phyloP scores from a whole-genome alignment of 2,888 invertebrate species.

The Idaea biselata region DNA sequence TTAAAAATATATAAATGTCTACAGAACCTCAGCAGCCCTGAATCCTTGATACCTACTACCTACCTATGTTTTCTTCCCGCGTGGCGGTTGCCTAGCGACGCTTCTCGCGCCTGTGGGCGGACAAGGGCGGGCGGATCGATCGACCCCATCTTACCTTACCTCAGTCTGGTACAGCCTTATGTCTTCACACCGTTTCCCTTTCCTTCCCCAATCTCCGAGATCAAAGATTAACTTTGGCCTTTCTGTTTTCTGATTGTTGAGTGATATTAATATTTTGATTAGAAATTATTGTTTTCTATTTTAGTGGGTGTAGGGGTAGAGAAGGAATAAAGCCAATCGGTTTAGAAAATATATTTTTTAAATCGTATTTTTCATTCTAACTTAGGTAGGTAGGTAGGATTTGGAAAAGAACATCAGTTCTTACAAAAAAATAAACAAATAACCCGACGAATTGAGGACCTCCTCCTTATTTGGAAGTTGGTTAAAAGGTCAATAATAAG shows the following conservation, averaged over 20 bases:
- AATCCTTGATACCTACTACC: background rate
- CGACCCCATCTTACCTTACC: constrained; percentile 67
- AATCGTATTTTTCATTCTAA: too few relatives aligned
- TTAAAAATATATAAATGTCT: too few relatives aligned
- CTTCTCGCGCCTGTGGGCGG: constrained; percentile 29
- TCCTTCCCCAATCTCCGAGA: constrained; percentile 23
- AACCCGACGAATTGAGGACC: too few relatives aligned
- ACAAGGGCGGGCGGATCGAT: constrained; percentile 83
- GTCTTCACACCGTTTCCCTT: constrained; percentile 34
- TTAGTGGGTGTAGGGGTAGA: background rate
- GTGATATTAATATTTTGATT: background rate
- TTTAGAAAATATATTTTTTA: background rate
- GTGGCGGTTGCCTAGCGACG: constrained; percentile 74
- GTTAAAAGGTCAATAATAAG: too few relatives aligned
- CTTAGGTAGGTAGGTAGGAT: too few relatives aligned
- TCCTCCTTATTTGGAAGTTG: too few relatives aligned
- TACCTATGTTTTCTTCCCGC: constrained; percentile 40
- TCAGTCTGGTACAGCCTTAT: too few relatives aligned
- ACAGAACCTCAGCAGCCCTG: too few relatives aligned
- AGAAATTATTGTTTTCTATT: background rate
- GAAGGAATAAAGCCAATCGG: background rate
- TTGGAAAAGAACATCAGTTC: too few relatives aligned
- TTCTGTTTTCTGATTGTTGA: background rate
- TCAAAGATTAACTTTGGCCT: background rate
- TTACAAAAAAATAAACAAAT: too few relatives aligned